These are phyloP conservation scores for Trachymyrmex cornetzi DNA, from an alignment of 1,140 invertebrate species.

Conservation along the genomic window DNA sequence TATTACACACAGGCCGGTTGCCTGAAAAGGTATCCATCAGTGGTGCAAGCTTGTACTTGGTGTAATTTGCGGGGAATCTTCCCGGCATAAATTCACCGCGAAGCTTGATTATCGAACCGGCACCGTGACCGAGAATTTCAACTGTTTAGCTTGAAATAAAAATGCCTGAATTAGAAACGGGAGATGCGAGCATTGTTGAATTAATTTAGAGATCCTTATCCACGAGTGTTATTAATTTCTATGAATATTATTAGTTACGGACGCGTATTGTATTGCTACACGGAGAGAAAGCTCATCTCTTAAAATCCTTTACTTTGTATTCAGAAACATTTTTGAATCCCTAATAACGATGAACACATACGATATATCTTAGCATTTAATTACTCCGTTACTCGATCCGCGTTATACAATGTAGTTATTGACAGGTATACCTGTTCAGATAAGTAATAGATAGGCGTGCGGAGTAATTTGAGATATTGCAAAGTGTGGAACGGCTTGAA, in stretches of 20 bases:
- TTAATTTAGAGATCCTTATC: conserved; percentile 18
- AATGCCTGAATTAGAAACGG: neutral
- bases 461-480: conserved; percentile 55
- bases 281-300: conserved; percentile 8
- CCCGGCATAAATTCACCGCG: conserved; percentile 10
- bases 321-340: neutral
- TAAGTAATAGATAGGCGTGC: conserved; percentile 63
- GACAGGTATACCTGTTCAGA: conserved; percentile 38
- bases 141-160: neutral
- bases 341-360: neutral
- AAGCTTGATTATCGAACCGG: neutral
- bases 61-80: conserved; percentile 44
- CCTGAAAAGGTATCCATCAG: conserved; percentile 40
- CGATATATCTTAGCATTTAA: conserved; percentile 46
- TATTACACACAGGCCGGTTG: conserved; percentile 34
- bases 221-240: neutral
- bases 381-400: conserved; percentile 31
- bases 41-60: neutral
- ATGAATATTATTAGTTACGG: neutral
- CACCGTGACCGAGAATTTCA: conserved; percentile 21
- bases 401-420: conserved; percentile 47
- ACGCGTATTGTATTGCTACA: no score
- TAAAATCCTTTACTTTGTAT: neutral
- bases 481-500: conserved; percentile 54
- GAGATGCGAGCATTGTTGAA: neutral